A percentile compares a stretch with the other conserved stretches of the same genome.
These are phyloP conservation scores for Phallusia fumigata DNA, from an alignment of 23 tunicate genomes.

Conservation along the genomic window DNA sequence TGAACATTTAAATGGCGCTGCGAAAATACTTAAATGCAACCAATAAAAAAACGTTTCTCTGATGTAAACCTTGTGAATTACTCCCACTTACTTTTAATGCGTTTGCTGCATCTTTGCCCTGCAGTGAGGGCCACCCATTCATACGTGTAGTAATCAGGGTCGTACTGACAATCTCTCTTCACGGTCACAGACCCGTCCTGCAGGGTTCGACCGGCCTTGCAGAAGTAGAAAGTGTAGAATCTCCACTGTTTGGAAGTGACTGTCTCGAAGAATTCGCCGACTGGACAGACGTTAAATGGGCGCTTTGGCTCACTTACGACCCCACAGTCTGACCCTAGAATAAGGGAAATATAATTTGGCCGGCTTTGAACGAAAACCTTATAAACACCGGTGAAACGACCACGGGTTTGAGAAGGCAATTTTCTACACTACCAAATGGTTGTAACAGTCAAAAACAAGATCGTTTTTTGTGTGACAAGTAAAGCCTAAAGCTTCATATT, in stretches of 20 bases:
- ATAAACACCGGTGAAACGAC: too few species aligned
- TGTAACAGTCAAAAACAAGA: too few species aligned
- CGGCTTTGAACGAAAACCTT: too few species aligned
- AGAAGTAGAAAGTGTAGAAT: slow-evolving; percentile 54
- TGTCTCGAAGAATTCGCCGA: slow-evolving; percentile 50
- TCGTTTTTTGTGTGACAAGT: too few species aligned
- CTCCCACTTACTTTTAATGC: neutral
- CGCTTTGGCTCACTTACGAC: neutral
- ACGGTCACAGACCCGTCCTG: slow-evolving; percentile 29
- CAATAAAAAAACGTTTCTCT: too few species aligned
- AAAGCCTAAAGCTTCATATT: too few species aligned
- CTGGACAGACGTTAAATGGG: slow-evolving; percentile 10
- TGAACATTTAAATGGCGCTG: too few species aligned
- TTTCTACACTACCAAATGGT: too few species aligned
- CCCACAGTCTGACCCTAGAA: slow-evolving; percentile 37
- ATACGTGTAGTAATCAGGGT: slow-evolving; percentile 55
- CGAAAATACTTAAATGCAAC: too few species aligned
- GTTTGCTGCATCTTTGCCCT: slow-evolving; percentile 27
- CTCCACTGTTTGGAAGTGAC: slow-evolving; percentile 25
- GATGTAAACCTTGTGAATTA: too few species aligned
- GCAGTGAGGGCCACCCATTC: slow-evolving; percentile 38
- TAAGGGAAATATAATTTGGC: too few species aligned
- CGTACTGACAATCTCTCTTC: slow-evolving; percentile 40
- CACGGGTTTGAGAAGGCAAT: too few species aligned
- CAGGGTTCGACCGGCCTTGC: slow-evolving; percentile 28